Conservation (phyloP, 2,888 invertebrate genomes). For the Matsumyia berberina region DNA sequence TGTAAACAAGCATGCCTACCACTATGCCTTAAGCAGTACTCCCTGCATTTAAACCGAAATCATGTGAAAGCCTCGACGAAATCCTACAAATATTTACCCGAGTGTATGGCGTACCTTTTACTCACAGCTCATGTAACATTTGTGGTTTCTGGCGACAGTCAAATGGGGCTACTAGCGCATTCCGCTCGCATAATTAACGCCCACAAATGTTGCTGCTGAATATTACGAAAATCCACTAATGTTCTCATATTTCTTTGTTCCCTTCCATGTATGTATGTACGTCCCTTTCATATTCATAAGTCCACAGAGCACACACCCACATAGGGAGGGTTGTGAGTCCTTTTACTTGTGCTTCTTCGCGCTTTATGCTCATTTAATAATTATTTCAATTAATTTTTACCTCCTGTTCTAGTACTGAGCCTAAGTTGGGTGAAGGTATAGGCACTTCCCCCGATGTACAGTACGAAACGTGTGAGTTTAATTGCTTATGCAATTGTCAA, state of each 20-base stretch:
- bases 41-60: too few species aligned
- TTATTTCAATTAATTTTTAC: slow-evolving; percentile 68
- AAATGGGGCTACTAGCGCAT: slow-evolving; percentile 36
- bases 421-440: neutral
- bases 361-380: slow-evolving; percentile 49
- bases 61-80: too few species aligned
- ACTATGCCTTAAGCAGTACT: too few species aligned
- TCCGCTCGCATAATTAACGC: slow-evolving; percentile 52
- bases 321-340: neutral
- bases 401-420: slow-evolving; percentile 14
- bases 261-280: slow-evolving; percentile 28
- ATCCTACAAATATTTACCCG: too few species aligned
- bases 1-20: too few species aligned
- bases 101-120: too few species aligned
- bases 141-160: slow-evolving; percentile 23
- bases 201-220: slow-evolving; percentile 30
- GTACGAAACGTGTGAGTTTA: slow-evolving; percentile 53
- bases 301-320: neutral
- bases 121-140: slow-evolving; percentile 22
- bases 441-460: neutral
- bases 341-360: neutral
- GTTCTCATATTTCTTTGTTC: slow-evolving; percentile 46
- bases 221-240: slow-evolving; percentile 53
- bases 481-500: slow-evolving; percentile 75
- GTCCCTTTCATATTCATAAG: slow-evolving; percentile 21